Percentiles rank a stretch among this genome's conserved stretches.
Conservation (phyloP, 2,797 vertebrate genomes). For the Melanotaenia nigrans region DNA sequence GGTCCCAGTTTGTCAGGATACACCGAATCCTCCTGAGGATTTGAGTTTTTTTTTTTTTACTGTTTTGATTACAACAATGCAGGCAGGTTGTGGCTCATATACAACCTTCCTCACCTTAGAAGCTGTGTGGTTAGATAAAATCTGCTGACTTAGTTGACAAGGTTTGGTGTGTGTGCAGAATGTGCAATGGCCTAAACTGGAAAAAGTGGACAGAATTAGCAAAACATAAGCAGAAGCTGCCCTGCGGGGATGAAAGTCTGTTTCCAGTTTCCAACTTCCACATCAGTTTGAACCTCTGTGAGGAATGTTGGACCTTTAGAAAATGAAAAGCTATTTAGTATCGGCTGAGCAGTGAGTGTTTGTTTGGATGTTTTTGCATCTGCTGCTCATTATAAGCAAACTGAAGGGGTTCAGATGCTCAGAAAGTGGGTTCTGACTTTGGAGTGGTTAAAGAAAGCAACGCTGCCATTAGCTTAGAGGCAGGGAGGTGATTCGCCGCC, state of each 20-base stretch:
- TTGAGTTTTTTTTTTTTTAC: slow-evolving; percentile 9
- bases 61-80: slow-evolving; percentile 38
- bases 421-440: slow-evolving; percentile 15
- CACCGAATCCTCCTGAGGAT: slow-evolving; percentile 22
- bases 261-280: slow-evolving; percentile 33
- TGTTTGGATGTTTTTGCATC: slow-evolving; percentile 38
- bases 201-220: slow-evolving; percentile 21
- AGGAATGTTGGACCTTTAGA: slow-evolving; percentile 41
- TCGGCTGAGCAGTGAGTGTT: slow-evolving; percentile 4
- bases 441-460: slow-evolving; percentile 17
- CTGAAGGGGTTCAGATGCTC: background rate
- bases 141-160: background rate
- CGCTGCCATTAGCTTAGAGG: slow-evolving; percentile 15
- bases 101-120: background rate
- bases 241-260: slow-evolving; percentile 6
- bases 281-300: slow-evolving; percentile 21
- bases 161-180: background rate
- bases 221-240: slow-evolving; percentile 5
- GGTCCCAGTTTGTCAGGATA: slow-evolving; percentile 12
- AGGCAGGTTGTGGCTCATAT: slow-evolving; percentile 11
- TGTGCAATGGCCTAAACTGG: slow-evolving; percentile 5
- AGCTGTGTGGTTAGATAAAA: background rate
- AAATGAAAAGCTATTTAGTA: slow-evolving; percentile 13
- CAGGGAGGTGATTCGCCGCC: slow-evolving; percentile 2
- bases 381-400: slow-evolving; percentile 33